Evolutionary conservation across 1,140 invertebrate genomes (phyloP), one percentile per base, ranked within the genome.

Genomic region (Danaus melanippus): DNA sequence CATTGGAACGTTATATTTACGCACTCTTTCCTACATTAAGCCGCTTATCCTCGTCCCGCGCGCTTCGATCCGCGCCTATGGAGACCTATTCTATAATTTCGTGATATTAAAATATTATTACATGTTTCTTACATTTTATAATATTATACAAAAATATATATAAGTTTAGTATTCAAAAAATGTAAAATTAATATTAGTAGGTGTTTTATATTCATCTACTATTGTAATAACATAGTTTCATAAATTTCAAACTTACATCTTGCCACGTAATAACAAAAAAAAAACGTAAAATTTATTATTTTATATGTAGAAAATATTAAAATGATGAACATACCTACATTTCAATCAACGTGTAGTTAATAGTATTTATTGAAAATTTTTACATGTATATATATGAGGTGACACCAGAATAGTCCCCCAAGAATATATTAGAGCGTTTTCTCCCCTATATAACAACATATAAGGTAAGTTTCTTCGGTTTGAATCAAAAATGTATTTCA

Each of bases 31-130:
- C 21, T 32, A 32, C 21, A 79, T 73, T 86, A 86, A 86, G 83
- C 83, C 79, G 83, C 83, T 86, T 86, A 86, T 86, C 83, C 81
- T 63, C 74, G 50, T 67, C 80, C 78, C 79, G 80, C 83, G 83
- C 83, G 74, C 78, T 76, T 63, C 79, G 63, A 72, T 63, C 67
- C 70, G 77, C 74, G 76, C 64, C 75, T 80, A 76, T 64, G 51
- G 63, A 48, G 67, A 52, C 49, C 50, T 62, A 84, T 84, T 79
- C 80, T 75, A 66, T 62, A 73, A 81, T 65, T 67, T 61, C 58
- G 47, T 17, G 10, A 32, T 58, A 42, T 52, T 17, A 21, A 32
- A 32, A 32, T 32, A 32, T 32, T 32, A 46, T 53, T 41, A 32
- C 52, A 41, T 58, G n/a, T 44, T 52, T 47, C 44, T 49, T 57